These are phyloP conservation scores for Eupleurogrammus muticus DNA, from an alignment of 2,797 vertebrate species.

Conservation along the genomic window DNA sequence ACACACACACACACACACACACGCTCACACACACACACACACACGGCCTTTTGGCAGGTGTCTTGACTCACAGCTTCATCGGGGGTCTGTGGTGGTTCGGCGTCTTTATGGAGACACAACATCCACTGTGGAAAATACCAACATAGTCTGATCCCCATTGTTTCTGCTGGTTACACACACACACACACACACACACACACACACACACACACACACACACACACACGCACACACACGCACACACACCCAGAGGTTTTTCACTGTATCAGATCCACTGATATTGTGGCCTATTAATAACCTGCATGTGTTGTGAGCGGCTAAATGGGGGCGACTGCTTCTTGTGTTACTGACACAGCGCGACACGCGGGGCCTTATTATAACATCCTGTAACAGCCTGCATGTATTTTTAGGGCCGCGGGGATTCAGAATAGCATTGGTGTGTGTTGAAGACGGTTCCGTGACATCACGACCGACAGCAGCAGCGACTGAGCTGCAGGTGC, in stretches of 20 bases:
- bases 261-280: conserved; percentile 46
- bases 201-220: conserved; percentile 7
- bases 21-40: conserved; percentile 3
- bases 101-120: conserved; percentile 60
- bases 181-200: too few species aligned
- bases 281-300: conserved; percentile 68
- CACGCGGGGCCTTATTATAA: conserved; percentile 54
- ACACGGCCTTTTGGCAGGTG: conserved; percentile 40
- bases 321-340: conserved; percentile 64
- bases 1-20: background rate
- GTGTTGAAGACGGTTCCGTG: conserved; percentile 55
- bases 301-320: conserved; percentile 69
- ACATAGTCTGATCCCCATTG: conserved; percentile 56
- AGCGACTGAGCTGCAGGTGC: conserved; percentile 40
- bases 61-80: conserved; percentile 71
- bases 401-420: conserved; percentile 69
- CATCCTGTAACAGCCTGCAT: conserved; percentile 69
- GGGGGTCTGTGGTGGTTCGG: conserved; percentile 27
- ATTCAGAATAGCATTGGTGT: conserved; percentile 71
- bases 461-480: conserved; percentile 57
- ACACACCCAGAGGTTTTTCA: conserved; percentile 35
- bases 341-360: conserved; percentile 67
- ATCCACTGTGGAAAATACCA: conserved; percentile 78
- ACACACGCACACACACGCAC: conserved; percentile 1
- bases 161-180: background rate